phyloP scores from a whole-genome alignment of 2,888 invertebrate species.

The Galerucella nymphaeae region DNA sequence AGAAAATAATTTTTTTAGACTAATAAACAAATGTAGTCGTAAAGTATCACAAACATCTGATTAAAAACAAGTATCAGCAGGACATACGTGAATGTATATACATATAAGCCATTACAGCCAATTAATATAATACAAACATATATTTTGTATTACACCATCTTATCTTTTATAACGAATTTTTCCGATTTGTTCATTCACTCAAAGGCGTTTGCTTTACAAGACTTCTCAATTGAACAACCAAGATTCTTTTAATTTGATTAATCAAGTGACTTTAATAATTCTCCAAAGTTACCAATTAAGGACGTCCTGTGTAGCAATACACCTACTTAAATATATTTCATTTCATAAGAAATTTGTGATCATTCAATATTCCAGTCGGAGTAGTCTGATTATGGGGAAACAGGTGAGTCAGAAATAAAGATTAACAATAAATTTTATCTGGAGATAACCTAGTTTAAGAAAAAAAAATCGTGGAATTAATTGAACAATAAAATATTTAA shows the following conservation, averaged over 20 bases:
- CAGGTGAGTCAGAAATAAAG: conserved; percentile 22
- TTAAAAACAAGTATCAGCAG: conserved; percentile 3
- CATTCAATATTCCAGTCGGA: conserved; percentile 28
- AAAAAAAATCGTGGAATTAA: conserved; percentile 1
- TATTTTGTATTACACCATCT: conserved; percentile 37
- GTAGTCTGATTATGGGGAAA: conserved; percentile 2
- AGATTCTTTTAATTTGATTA: too few species aligned
- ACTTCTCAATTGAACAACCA: conserved; percentile 12
- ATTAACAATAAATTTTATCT: conserved; percentile 8
- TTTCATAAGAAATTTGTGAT: conserved; percentile 45
- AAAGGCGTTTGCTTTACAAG: conserved; percentile 6
- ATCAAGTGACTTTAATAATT: neutral
- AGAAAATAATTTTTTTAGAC: neutral
- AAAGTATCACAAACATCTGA: conserved; percentile 45
- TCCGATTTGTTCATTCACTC: conserved; percentile 17
- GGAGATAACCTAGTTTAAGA: conserved; percentile 14
- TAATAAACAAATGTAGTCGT: conserved; percentile 46
- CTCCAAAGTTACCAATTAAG: neutral
- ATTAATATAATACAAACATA: conserved; percentile 28
- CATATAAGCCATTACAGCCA: conserved; percentile 22
- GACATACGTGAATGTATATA: conserved; percentile 24
- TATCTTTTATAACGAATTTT: conserved; percentile 23
- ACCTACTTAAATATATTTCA: conserved; percentile 33
- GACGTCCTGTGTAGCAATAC: conserved; percentile 12
- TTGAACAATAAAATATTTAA: too few species aligned